Evolutionary conservation across 2,113 vertebrate species (phyloP).

Genomic region (Oreocharis arfaki): DNA sequence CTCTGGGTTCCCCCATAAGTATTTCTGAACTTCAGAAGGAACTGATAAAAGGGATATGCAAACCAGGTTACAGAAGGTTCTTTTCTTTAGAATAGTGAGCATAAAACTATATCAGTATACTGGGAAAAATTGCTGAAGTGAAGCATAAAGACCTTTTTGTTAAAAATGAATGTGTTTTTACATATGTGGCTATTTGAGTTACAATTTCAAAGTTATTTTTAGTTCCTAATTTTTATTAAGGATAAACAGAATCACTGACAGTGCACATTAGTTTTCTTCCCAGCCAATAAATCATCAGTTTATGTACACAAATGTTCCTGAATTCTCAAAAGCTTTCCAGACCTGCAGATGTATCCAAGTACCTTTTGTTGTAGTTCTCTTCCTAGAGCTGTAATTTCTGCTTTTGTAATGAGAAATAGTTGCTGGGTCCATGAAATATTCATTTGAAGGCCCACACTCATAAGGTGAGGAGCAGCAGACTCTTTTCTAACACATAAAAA

Average conservation of each 20-base stretch:
- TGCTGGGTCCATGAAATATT: conserved; percentile 1
- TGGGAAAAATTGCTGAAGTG: neutral
- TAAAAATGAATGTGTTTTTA: neutral
- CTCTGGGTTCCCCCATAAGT: neutral
- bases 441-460: neutral
- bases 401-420: conserved; percentile 36
- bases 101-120: neutral
- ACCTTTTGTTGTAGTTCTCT: neutral
- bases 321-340: conserved; percentile 39
- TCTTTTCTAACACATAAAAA: neutral
- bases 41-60: neutral
- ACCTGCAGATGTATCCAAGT: neutral
- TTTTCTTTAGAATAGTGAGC: neutral
- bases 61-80: neutral
- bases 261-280: conserved; percentile 36
- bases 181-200: neutral
- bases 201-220: neutral
- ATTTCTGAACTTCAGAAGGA: neutral
- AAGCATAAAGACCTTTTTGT: neutral
- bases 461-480: neutral
- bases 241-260: conserved; percentile 41
- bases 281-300: conserved; percentile 48
- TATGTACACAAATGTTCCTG: conserved; percentile 30
- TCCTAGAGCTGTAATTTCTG: conserved; percentile 27
- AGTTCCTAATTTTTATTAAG: conserved; percentile 34